Base-by-base conservation (phyloP, 2,113 vertebrate genomes). In the Albula glossodonta region DNA sequence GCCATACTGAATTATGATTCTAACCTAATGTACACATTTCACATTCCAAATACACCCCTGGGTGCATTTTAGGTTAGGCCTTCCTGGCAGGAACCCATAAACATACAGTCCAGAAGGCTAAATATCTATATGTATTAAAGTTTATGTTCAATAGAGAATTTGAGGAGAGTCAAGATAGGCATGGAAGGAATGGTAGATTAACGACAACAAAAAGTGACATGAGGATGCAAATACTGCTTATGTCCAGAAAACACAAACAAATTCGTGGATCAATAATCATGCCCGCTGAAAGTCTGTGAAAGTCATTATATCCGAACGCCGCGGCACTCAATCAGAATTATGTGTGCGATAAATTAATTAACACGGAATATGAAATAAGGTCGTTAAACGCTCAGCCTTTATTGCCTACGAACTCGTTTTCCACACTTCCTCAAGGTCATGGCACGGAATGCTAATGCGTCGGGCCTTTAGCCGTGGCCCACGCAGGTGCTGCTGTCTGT, bases 261-360 rank as follows among this genome's bases (percentile, higher is more conserved):
- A 93, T 93, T 92, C 90, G 85, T 84, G 50, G 89, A 91, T 92
- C 93, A 93, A 93, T 93, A 94, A 94, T 94, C 93, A 92, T 89
- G 92, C 92, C 90, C 86, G 85, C 92, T 90, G 85, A 90, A 88
- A 93, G 81, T 93, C 89, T 92, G 90, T 93, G 91, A 92, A 93
- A 93, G 93, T 93, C 92, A 93, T 95, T 94, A 94, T 94, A 91
- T 91, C 87, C n/a, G 88, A 92, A 87, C 91, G 74, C 85, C 87
- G 85, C 78, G 89, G 89, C 88, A 90, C 93, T 95, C 93, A 90
- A 95, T 95, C 94, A 94, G 94, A 95, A 94, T 95, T 93, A 95
- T 87, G 87, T 93, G 85, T 87, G 88, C 93, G 87, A 90, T 89
- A 90, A 90, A 93, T 94, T 95, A 92, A 95, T 96, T 93, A 94